phyloP scores from a whole-genome alignment of 2,113 vertebrate species.

The Nerophis lumbriciformis region DNA sequence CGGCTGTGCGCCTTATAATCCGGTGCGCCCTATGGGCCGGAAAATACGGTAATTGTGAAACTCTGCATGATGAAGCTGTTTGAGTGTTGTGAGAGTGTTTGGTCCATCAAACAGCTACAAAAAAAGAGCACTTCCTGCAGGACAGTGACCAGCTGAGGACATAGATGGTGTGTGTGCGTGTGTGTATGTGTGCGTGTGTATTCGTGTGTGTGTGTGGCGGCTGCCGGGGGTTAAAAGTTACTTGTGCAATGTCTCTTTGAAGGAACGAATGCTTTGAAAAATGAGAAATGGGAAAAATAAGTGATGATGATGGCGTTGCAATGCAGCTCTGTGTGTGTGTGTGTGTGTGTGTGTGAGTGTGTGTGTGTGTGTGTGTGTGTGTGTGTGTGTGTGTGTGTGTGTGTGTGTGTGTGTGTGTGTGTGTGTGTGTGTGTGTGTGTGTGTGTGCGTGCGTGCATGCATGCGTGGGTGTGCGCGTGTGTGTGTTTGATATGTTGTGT shows the following conservation, averaged over 20 bases:
- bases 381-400: constrained; percentile 25
- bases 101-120: constrained; percentile 53
- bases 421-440: constrained; percentile 15
- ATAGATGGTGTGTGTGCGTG: constrained; percentile 35
- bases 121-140: constrained; percentile 39
- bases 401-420: neutral
- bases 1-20: too few species aligned
- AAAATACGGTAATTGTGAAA: neutral
- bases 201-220: constrained; percentile 17
- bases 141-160: constrained; percentile 65
- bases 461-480: neutral
- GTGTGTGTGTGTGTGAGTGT: constrained; percentile 4
- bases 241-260: constrained; percentile 45
- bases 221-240: constrained; percentile 28
- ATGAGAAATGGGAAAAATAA: constrained; percentile 40
- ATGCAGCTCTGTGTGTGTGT: constrained; percentile 19
- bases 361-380: neutral
- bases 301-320: constrained; percentile 15
- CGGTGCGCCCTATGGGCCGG: too few species aligned
- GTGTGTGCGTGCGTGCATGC: constrained; percentile 1
- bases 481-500: constrained; percentile 24
- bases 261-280: constrained; percentile 50
- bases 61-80: constrained; percentile 19
- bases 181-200: constrained; percentile 25
- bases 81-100: constrained; percentile 44